Conservation (phyloP, 1,140 invertebrate genomes). For the Pseudachorutes palmiensis region DNA sequence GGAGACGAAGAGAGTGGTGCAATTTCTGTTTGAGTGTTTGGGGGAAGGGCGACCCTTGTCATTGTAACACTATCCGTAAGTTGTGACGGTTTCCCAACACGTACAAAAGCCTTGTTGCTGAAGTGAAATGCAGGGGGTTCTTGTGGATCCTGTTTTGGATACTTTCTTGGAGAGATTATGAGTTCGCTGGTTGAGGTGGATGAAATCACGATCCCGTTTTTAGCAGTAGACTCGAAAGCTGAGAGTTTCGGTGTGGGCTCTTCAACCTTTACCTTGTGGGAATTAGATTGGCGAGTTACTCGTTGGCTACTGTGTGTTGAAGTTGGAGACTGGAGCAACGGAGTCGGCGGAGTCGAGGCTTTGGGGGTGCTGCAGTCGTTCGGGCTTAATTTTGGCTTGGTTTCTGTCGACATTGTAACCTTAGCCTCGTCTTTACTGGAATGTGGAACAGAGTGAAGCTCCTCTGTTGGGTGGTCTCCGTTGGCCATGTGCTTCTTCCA, state of each 20-base stretch:
- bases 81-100: neutral
- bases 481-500: neutral
- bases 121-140: neutral
- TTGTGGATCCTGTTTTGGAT: neutral
- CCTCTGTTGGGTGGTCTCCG: neutral
- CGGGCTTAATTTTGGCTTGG: neutral
- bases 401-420: neutral
- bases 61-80: conserved; percentile 21
- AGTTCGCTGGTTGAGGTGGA: neutral
- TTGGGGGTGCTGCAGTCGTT: too few species aligned
- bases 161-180: neutral
- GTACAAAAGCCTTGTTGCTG: neutral
- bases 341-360: too few species aligned
- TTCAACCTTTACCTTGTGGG: neutral
- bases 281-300: neutral
- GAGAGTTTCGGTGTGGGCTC: too few species aligned
- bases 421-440: neutral
- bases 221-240: neutral
- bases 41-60: conserved; percentile 12
- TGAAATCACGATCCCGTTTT: neutral
- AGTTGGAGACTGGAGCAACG: neutral
- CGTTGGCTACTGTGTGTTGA: neutral
- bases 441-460: neutral
- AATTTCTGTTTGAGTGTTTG: too few species aligned
- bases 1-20: neutral